A percentile compares a stretch with the other conserved stretches of the same genome.
phyloP scores from a whole-genome alignment of 2,113 vertebrate species.

The Cryptotis parvus region DNA sequence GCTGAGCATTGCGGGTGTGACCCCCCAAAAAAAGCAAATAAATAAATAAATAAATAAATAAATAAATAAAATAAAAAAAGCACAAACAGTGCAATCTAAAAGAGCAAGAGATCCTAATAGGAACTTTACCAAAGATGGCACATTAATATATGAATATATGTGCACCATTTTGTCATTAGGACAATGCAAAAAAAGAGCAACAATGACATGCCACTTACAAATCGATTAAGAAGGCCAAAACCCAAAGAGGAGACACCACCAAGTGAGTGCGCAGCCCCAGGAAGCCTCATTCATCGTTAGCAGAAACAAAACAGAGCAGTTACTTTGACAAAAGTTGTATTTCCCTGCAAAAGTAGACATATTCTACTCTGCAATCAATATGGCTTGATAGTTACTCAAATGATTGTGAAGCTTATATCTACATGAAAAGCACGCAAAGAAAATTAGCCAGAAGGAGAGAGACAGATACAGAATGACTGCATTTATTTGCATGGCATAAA shows the following conservation, averaged over 20 bases:
- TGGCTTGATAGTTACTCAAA: background rate
- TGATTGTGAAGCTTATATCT: background rate
- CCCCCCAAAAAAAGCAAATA: no score
- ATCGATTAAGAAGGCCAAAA: background rate
- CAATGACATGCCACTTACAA: no score
- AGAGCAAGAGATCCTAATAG: background rate
- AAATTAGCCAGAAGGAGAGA: no score
- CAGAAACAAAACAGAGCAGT: background rate
- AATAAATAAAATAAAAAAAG: no score
- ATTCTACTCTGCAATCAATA: no score
- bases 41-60: no score
- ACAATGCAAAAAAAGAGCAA: no score
- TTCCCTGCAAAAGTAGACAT: background rate
- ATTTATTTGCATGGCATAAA: no score
- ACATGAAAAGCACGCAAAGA: conserved; percentile 19
- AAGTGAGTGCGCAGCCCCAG: background rate
- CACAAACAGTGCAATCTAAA: background rate
- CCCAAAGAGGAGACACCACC: background rate
- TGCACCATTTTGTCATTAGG: background rate
- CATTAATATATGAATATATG: background rate
- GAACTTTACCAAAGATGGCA: background rate
- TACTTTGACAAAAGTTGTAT: background rate
- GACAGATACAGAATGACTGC: no score
- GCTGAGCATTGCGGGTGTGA: no score
- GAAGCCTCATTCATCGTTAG: background rate